These are phyloP conservation scores for Chitala chitala DNA, from an alignment of 2,113 vertebrate species.

Conservation along the genomic window DNA sequence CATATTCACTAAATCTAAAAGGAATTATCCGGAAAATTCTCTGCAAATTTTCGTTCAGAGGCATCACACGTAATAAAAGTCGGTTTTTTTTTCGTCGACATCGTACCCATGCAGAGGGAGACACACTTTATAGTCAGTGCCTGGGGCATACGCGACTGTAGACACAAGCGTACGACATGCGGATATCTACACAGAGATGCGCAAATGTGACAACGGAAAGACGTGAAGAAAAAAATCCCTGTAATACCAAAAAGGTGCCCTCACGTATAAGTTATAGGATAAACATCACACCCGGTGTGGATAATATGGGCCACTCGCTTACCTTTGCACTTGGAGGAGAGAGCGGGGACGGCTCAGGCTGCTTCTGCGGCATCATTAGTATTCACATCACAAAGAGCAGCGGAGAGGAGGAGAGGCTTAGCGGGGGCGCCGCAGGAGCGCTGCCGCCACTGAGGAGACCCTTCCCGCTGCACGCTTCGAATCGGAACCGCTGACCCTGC, in stretches of 20 bases:
- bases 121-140: background rate
- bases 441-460: background rate
- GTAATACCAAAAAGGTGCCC: background rate
- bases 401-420: constrained; percentile 23
- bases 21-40: background rate
- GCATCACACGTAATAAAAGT: background rate
- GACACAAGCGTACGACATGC: background rate
- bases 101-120: background rate
- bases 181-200: background rate
- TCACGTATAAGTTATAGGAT: too few species aligned
- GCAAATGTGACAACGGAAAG: background rate
- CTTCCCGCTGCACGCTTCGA: constrained; percentile 6
- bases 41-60: background rate
- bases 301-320: constrained; percentile 22
- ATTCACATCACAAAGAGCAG: constrained; percentile 41
- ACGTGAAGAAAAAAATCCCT: background rate
- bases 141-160: background rate
- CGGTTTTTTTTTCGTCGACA: background rate
- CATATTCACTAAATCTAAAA: background rate
- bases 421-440: background rate
- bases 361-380: constrained; percentile 39
- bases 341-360: constrained; percentile 25
- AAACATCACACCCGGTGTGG: background rate
- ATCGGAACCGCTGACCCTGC: background rate
- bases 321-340: constrained; percentile 37